Percentiles rank a stretch among this genome's conserved stretches.
Conservation (phyloP, 2,888 invertebrate genomes). For the Luperina testacea region DNA sequence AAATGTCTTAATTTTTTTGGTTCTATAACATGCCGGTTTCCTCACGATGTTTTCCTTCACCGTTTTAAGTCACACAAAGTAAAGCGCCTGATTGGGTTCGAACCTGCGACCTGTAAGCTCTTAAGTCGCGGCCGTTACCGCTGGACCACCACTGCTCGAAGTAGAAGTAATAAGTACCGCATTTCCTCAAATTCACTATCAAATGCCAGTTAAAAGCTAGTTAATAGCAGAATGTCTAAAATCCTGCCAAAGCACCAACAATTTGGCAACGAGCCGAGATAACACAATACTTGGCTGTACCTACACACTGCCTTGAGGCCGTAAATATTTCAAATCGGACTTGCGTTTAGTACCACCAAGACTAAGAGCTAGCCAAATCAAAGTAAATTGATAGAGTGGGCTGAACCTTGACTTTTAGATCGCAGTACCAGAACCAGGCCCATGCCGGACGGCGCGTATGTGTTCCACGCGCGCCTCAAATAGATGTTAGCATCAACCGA, state of each 20-base stretch:
- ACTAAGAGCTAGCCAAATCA: constrained; percentile 35
- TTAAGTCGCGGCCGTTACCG: too few relatives aligned
- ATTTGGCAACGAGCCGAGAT: constrained; percentile 32
- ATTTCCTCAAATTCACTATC: background rate
- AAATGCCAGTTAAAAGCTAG: constrained; percentile 4
- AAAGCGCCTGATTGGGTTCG: too few relatives aligned
- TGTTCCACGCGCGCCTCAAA: too few relatives aligned
- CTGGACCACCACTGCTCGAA: too few relatives aligned
- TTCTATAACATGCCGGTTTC: too few relatives aligned
- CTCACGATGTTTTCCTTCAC: too few relatives aligned
- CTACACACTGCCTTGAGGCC: background rate
- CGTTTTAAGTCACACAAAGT: too few relatives aligned
- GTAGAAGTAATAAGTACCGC: background rate
- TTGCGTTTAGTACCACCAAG: background rate
- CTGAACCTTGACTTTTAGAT: background rate
- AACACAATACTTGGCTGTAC: background rate
- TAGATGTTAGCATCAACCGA: too few relatives aligned
- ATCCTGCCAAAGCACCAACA: background rate
- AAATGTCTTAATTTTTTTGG: too few relatives aligned
- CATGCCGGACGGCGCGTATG: too few relatives aligned
- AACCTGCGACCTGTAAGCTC: too few relatives aligned
- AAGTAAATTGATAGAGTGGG: background rate
- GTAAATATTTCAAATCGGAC: constrained; percentile 37
- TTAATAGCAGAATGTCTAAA: background rate
- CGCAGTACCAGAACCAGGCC: too few relatives aligned